phyloP scores from a whole-genome alignment of 23 tunicate species.

The Oikopleura albicans region DNA sequence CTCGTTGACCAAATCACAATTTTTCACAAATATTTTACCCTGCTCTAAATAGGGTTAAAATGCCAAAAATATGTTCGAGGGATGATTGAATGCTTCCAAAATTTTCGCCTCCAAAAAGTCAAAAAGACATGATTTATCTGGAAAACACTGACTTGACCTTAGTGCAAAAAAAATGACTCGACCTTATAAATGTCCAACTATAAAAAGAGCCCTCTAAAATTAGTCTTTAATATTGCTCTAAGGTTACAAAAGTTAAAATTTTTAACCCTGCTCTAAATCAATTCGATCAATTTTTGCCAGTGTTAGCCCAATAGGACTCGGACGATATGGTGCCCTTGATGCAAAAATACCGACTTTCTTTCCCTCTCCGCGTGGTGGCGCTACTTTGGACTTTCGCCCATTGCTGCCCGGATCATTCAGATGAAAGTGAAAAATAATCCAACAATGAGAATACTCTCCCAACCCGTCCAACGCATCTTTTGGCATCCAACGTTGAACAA shows the following conservation, averaged over 20 bases:
- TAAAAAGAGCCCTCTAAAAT: too few relatives aligned
- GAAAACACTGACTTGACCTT: too few relatives aligned
- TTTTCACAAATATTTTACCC: conserved; percentile 30
- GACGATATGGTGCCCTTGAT: conserved; percentile 75
- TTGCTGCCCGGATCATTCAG: conserved; percentile 24
- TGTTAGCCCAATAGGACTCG: conserved; percentile 73
- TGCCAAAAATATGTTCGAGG: too few relatives aligned
- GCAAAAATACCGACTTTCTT: conserved; percentile 74
- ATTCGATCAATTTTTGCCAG: conserved; percentile 46
- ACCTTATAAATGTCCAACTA: too few relatives aligned
- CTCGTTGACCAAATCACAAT: conserved; percentile 57
- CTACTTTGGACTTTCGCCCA: conserved; percentile 68
- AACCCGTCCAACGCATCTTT: conserved; percentile 69
- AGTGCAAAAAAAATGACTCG: too few relatives aligned
- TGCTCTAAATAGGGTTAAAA: too few relatives aligned
- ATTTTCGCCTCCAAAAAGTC: too few relatives aligned
- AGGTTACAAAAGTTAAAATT: too few relatives aligned
- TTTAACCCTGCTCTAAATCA: too few relatives aligned
- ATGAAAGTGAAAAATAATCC: conserved; percentile 85
- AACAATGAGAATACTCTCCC: conserved; percentile 61
- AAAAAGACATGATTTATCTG: too few relatives aligned
- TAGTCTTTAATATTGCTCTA: too few relatives aligned
- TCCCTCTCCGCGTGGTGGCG: conserved; percentile 83
- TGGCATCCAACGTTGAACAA: conserved; percentile 21
- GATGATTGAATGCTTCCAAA: too few relatives aligned